Evolutionary conservation across 2,113 vertebrate species (phyloP), one percentile per base, ranked within the genome.

Genomic region (Eclectus roratus): DNA sequence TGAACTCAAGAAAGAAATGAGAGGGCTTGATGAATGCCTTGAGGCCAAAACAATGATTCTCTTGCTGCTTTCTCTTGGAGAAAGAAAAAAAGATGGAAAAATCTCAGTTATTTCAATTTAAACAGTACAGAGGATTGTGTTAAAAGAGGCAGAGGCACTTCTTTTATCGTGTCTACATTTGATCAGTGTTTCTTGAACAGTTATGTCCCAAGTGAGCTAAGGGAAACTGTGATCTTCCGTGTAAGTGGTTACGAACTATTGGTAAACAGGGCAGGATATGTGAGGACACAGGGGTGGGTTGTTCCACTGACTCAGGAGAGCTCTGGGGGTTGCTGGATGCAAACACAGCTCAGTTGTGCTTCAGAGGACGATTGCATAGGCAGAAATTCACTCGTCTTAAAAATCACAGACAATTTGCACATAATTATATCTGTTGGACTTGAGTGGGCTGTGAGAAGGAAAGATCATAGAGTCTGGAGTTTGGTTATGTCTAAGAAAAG

Each of bases 41-140:
- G 66, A 97, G 85, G 85, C 90, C 87, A 94, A 96, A 97, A 96
- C 74, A 95, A 66, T 96, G 93, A 95, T 92, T 95, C 88, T 96
- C 94, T 96, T 89, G 69, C 87, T 95, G 52, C 65, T 73, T 96
- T 96, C 81, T 89, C 49, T 63, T 89, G 64, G 83, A 93, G 70
- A 64, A 71, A 49, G 76, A 61, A 83, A 63, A 10, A 49, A 63
- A 92, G 71, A 89, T 80, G 66, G 71, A 97, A 95, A 83, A 83
- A 87, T 94, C 39, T 80, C 79, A 96, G 79, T 96, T 80, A 86
- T 65, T 85, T 91, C 73, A 92, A 63, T 82, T 90, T 88, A 64
- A 82, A 74, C 84, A 89, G 61, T 46, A 66, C 23, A 55, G 64
- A 94, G 70, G 65, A 56, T 83, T 89, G 83, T 95, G 68, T 85